These are phyloP conservation scores for Drosophila chauvacae DNA, from an alignment of 1,140 invertebrate species.

Conservation along the genomic window DNA sequence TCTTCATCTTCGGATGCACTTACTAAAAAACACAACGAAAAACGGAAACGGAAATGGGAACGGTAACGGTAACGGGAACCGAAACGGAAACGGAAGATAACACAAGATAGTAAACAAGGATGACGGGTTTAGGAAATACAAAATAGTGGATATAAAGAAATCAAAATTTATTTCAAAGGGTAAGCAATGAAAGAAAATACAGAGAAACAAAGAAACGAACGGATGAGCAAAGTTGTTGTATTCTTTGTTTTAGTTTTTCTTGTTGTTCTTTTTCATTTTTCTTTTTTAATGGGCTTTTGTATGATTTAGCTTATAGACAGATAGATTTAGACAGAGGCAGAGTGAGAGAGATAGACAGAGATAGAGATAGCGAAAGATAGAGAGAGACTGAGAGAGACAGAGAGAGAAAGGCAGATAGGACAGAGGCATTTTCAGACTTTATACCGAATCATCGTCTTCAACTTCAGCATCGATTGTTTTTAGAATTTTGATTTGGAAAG, in stretches of 20 bases:
- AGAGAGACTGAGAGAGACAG: constrained; percentile 23
- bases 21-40: constrained; percentile 72
- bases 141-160: neutral
- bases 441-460: constrained; percentile 58
- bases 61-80: constrained; percentile 23
- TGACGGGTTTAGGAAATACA: neutral
- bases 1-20: constrained; percentile 94
- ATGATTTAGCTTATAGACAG: constrained; percentile 64
- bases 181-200: constrained; percentile 53
- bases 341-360: constrained; percentile 31
- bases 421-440: constrained; percentile 41
- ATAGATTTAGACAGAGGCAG: constrained; percentile 46
- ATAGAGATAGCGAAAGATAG: constrained; percentile 17
- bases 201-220: constrained; percentile 69
- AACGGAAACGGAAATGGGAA: constrained; percentile 29
- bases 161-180: constrained; percentile 17
- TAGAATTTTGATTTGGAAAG: constrained; percentile 58
- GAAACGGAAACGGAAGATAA: neutral
- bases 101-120: neutral
- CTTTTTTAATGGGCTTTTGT: constrained; percentile 60
- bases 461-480: constrained; percentile 39
- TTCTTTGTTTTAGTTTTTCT: constrained; percentile 55
- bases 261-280: constrained; percentile 52
- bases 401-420: constrained; percentile 47
- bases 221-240: constrained; percentile 73